Base-by-base conservation (phyloP, 2,797 vertebrate species). In the Megaceryle alcyon region DNA sequence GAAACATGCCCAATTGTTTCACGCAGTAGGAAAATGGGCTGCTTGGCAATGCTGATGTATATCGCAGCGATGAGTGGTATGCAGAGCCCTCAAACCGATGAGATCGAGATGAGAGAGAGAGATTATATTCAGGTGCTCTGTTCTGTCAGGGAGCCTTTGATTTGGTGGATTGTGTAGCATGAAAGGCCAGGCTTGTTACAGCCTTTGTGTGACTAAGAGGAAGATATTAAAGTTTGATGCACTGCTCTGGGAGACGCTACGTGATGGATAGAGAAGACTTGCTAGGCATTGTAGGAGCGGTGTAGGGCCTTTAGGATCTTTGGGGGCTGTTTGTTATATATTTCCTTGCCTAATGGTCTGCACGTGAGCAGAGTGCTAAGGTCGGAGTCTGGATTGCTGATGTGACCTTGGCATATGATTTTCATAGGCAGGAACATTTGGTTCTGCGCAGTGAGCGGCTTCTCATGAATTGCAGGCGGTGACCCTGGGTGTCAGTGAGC, bases 221-320 rank as follows among this genome's bases (percentile, higher is more conserved):
- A 72, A 63, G 94, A 91, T 20, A 75, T 94, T 94, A 87, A 95
- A 94, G 86, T 92, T 96, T 88, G 94, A 90, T 94, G 95, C 82
- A 59, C 84, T 14, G 49, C 90, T 88, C 94, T 60, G 85, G 89
- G 92, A 97, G 93, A 82, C 14, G 10, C 86, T 82, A 77, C 2
- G 51, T 61, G 88, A 66, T 83, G 86, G 94, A 88, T 79, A 35
- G 80, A 83, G 81, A 61, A 86, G 78, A 31, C 68, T 82, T 11
- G 86, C 75, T 33, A 18, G 68, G 91, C 73, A 29, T 70, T 43
- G 73, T 25, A 77, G 93, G 82, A 68, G 78, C 92, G 46, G 54
- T 78, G 84, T 71, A 79, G 79, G 86, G 83, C 78, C 79, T 82
- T 35, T 51, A 71, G 94, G 88, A 71, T 80, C 82, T 51, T 89